A percentile compares a stretch with the other conserved stretches of the same genome.
Evolutionary conservation across 2,888 invertebrate genomes (phyloP).

Genomic region (Erebia palarica): DNA sequence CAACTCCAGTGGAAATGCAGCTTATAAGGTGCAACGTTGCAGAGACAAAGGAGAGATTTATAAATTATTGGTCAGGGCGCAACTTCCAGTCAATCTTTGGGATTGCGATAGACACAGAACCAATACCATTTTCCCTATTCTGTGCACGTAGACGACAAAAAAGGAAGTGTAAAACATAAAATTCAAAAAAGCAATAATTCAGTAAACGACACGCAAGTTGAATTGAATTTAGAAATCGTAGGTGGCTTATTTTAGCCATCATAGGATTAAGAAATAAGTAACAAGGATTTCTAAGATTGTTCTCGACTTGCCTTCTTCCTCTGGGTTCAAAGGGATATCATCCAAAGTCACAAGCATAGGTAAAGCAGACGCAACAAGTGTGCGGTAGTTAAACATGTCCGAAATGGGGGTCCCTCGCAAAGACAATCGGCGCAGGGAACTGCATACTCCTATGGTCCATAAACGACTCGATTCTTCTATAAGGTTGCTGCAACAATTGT

Average conservation of each 20-base stretch:
- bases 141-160: too few relatives aligned
- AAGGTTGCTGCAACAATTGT: constrained; percentile 58
- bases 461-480: constrained; percentile 65
- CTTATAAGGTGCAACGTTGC: too few relatives aligned
- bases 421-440: constrained; percentile 61
- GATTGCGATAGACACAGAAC: too few relatives aligned
- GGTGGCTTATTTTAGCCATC: neutral
- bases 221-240: neutral
- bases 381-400: constrained; percentile 56
- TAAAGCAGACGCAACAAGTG: constrained; percentile 57
- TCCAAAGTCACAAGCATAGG: constrained; percentile 69
- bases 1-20: too few relatives aligned
- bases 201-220: neutral
- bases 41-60: too few relatives aligned
- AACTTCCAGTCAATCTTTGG: too few relatives aligned
- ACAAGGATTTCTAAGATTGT: constrained; percentile 16
- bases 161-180: too few relatives aligned
- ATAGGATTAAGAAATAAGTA: neutral
- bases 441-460: constrained; percentile 73
- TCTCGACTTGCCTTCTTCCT: constrained; percentile 55
- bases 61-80: too few relatives aligned
- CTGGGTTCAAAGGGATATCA: constrained; percentile 59
- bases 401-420: constrained; percentile 61
- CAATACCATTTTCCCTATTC: too few relatives aligned
- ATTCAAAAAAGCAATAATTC: too few relatives aligned